These are phyloP conservation scores for Apis laboriosa DNA, from an alignment of 1,140 invertebrate genomes.

Conservation along the genomic window DNA sequence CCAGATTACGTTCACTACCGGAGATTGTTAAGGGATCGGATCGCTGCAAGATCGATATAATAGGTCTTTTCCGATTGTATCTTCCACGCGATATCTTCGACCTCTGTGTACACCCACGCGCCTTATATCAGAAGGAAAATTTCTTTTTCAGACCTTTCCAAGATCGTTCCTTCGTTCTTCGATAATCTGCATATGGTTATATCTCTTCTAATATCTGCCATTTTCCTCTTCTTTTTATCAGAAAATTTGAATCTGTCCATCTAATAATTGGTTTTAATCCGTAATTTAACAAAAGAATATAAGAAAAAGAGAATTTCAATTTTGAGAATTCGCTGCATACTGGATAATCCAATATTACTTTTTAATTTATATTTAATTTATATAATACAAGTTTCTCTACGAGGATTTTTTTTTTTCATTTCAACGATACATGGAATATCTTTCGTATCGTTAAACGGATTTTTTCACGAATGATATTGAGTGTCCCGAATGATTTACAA, in stretches of 20 bases:
- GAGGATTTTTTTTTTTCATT: too few species aligned
- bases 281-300: too few species aligned
- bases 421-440: too few species aligned
- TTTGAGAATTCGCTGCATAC: too few species aligned
- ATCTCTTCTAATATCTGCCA: too few species aligned
- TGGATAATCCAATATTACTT: too few species aligned
- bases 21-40: conserved; percentile 43
- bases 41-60: conserved; percentile 42
- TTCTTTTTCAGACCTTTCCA: background rate
- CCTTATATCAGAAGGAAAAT: background rate
- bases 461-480: background rate
- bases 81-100: conserved; percentile 3
- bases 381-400: too few species aligned
- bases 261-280: too few species aligned
- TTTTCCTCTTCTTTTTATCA: too few species aligned
- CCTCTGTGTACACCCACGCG: background rate
- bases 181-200: background rate
- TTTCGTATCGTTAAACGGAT: background rate
- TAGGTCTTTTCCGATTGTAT: background rate
- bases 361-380: too few species aligned
- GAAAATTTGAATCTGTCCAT: too few species aligned
- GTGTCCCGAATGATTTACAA: conserved; percentile 1
- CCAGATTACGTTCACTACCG: conserved; percentile 48
- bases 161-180: background rate
- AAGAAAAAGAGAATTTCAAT: too few species aligned